phyloP scores from a whole-genome alignment of 1,140 invertebrate species.

The Luehdorfia chinensis region DNA sequence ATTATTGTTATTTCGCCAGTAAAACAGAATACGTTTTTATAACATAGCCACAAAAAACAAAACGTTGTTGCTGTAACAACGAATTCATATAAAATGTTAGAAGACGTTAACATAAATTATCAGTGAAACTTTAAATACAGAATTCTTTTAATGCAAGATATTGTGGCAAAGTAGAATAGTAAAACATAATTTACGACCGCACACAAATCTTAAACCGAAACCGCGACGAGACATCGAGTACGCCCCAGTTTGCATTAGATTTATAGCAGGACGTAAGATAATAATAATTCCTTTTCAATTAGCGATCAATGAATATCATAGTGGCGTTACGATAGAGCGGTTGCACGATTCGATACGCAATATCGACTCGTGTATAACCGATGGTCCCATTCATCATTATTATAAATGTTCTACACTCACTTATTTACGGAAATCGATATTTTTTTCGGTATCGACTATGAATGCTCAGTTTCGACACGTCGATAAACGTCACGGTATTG shows the following conservation, averaged over 20 bases:
- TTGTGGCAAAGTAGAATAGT: not conserved
- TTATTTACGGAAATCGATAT: constrained; percentile 78
- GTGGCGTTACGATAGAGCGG: constrained; percentile 49
- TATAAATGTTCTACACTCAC: constrained; percentile 75
- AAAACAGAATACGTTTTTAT: no score
- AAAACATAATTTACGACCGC: constrained; percentile 38
- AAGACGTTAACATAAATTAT: no score
- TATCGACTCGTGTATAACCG: constrained; percentile 59
- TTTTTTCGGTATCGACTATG: constrained; percentile 70
- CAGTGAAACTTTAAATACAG: no score
- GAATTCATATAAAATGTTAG: no score
- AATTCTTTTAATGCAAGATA: constrained; percentile 5
- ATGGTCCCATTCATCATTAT: constrained; percentile 75
- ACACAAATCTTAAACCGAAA: constrained; percentile 22
- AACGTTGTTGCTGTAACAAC: no score
- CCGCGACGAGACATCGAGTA: constrained; percentile 28
- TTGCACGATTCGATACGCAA: constrained; percentile 66
- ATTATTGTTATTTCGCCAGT: no score
- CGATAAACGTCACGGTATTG: constrained; percentile 69
- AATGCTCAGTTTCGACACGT: constrained; percentile 65
- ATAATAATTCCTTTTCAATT: constrained; percentile 72
- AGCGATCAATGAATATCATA: constrained; percentile 57
- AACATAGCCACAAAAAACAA: no score
- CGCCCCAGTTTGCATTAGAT: constrained; percentile 65
- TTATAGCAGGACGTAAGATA: constrained; percentile 55